Base-by-base conservation (phyloP, 2,113 vertebrate species). In the Apeltes quadracus region DNA sequence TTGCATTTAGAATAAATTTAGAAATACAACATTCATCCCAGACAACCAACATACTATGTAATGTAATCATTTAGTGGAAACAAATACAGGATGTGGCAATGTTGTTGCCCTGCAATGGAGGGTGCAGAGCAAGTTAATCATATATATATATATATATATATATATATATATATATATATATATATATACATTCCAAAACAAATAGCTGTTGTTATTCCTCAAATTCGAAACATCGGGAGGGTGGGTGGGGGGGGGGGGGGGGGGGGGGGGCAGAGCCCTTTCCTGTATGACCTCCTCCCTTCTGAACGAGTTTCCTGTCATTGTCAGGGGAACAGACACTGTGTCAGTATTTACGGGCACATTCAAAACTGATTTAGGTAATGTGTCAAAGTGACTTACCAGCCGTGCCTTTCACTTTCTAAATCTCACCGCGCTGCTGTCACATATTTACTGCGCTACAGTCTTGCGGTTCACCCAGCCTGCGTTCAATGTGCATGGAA, bases 261-360 rank as follows among this genome's bases (percentile, higher is more conserved):
- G n/a, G n/a, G n/a, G n/a, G n/a, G 29, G 55, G 62, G 64, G 66
- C 74, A 61, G 74, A 58, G 64, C 62, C 70, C 68, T 73, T 89
- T 88, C 77, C 86, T 88, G 56, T 79, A 75, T 82, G 78, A 79
- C 81, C 83, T 80, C 83, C 77, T 87, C 84, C 84, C 69, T 72
- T 56, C 69, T 89, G 84, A 84, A 87, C 78, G 71, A 87, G 87
- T 72, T 89, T 89, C 85, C 85, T 79, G 81, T 83, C 76, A 82
- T 89, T 85, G 88, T 87, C 66, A 61, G 29, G 50, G 55, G 29
- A 69, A 56, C 81, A 72, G 69, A 82, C 72, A 77, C 69, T 76
- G 59, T 63, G 76, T 76, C 57, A 69, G 62, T 81, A 67, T 83
- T 81, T 76, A 81, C 38, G 44, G 48, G 43, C 65, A 16, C 11